phyloP scores from a whole-genome alignment of 1,140 invertebrate species.

The Drosophila murphyi region DNA sequence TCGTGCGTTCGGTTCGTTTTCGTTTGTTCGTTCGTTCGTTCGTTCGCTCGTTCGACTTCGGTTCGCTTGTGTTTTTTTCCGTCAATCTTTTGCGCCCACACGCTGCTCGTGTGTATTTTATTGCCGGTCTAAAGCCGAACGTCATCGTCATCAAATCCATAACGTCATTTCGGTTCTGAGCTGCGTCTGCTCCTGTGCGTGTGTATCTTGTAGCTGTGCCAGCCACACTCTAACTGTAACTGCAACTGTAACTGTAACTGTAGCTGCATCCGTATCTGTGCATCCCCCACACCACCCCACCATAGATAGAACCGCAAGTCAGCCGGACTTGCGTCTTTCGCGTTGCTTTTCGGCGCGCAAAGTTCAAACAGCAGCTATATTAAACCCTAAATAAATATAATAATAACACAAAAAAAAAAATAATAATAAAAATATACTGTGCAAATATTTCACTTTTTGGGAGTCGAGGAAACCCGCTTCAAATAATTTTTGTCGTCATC shows the following conservation, averaged over 20 bases:
- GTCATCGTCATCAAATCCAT: constrained; percentile 55
- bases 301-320: constrained; percentile 12
- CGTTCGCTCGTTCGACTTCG: constrained; percentile 24
- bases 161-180: constrained; percentile 58
- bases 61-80: constrained; percentile 24
- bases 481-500: constrained; percentile 9
- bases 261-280: constrained; percentile 1
- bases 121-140: constrained; percentile 34
- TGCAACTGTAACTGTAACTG: constrained; percentile 1
- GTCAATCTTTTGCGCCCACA: constrained; percentile 33
- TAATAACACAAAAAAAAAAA: not conserved
- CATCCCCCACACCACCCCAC: no score
- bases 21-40: constrained; percentile 32
- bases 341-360: constrained; percentile 19
- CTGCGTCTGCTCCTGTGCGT: constrained; percentile 38
- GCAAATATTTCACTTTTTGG: constrained; percentile 8
- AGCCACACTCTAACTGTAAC: constrained; percentile 1
- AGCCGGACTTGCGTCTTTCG: constrained; percentile 55
- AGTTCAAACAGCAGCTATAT: constrained; percentile 5
- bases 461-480: constrained; percentile 35
- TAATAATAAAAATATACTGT: not conserved
- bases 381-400: not conserved
- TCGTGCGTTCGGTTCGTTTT: constrained; percentile 19
- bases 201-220: constrained; percentile 17
- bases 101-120: constrained; percentile 13